Evolutionary conservation across 2,888 invertebrate species (phyloP).

Genomic region (Meandrusa payeni): DNA sequence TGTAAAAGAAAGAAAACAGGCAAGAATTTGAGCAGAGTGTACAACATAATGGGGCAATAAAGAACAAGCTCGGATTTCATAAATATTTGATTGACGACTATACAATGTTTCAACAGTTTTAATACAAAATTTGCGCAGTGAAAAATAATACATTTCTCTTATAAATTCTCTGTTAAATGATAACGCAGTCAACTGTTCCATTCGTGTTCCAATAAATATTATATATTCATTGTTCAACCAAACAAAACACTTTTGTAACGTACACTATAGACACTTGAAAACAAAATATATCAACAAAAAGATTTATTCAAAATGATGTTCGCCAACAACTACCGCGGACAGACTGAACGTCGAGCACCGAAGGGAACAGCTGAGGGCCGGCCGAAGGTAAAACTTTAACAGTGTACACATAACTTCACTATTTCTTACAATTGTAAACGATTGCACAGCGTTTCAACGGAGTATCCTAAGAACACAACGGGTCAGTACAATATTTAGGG

Average conservation of each 20-base stretch:
- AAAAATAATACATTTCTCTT: constrained; percentile 15
- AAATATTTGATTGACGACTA: constrained; percentile 12
- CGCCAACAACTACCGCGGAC: constrained; percentile 16
- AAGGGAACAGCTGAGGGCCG: constrained; percentile 35
- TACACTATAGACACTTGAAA: constrained; percentile 17
- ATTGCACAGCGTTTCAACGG: constrained; percentile 56
- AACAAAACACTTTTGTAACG: constrained; percentile 7
- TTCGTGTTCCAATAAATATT: constrained; percentile 14
- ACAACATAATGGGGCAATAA: constrained; percentile 18
- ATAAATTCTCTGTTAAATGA: constrained; percentile 23
- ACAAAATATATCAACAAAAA: constrained; percentile 17
- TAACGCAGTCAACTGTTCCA: constrained; percentile 19
- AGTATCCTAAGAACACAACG: constrained; percentile 73
- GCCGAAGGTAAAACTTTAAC: constrained; percentile 52
- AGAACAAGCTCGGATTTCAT: constrained; percentile 23
- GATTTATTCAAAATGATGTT: too few species aligned
- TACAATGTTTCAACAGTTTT: constrained; percentile 18
- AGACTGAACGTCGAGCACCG: constrained; percentile 31
- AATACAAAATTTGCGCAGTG: constrained; percentile 23
- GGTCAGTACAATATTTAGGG: constrained; percentile 61
- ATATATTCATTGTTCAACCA: not conserved
- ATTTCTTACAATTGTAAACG: constrained; percentile 37
- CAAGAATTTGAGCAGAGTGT: constrained; percentile 27
- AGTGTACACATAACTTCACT: constrained; percentile 56
- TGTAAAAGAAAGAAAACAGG: too few species aligned